Evolutionary conservation across 1,140 invertebrate species (phyloP).

Genomic region (Rhopalosiphum padi): DNA sequence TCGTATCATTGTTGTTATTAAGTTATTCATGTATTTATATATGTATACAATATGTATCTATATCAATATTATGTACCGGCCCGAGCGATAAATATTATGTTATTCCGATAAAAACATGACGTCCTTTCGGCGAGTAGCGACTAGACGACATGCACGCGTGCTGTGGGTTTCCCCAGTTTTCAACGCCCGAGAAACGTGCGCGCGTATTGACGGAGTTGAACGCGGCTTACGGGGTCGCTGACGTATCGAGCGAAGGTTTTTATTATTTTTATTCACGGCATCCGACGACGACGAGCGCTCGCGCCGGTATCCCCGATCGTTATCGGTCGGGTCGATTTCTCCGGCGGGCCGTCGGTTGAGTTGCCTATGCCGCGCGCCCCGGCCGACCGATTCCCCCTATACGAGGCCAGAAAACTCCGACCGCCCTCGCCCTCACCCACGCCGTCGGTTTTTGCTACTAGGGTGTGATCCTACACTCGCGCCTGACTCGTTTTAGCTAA

Average conservation of each 20-base stretch:
- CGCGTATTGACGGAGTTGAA: neutral
- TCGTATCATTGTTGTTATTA: neutral
- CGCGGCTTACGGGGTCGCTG: neutral
- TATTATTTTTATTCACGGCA: neutral
- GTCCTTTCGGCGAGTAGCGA: neutral
- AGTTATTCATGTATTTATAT: neutral
- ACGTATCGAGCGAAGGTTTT: neutral
- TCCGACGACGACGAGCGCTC: neutral
- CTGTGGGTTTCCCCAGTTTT: neutral
- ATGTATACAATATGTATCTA: too few relatives aligned
- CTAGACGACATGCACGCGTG: neutral
- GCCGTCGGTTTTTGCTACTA: neutral
- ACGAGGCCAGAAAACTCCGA: neutral
- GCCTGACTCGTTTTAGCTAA: neutral
- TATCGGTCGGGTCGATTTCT: constrained; percentile 50
- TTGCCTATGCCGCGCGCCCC: constrained; percentile 29
- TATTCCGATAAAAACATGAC: neutral
- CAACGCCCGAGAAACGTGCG: neutral
- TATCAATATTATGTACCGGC: too few relatives aligned
- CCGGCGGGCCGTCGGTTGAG: neutral
- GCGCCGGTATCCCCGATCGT: constrained; percentile 39
- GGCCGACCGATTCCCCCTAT: neutral
- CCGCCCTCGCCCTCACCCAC: neutral
- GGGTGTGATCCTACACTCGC: too few relatives aligned
- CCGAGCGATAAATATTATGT: neutral